Evolutionary conservation across 2,888 invertebrate genomes (phyloP).

Genomic region (Heliconius aoede): DNA sequence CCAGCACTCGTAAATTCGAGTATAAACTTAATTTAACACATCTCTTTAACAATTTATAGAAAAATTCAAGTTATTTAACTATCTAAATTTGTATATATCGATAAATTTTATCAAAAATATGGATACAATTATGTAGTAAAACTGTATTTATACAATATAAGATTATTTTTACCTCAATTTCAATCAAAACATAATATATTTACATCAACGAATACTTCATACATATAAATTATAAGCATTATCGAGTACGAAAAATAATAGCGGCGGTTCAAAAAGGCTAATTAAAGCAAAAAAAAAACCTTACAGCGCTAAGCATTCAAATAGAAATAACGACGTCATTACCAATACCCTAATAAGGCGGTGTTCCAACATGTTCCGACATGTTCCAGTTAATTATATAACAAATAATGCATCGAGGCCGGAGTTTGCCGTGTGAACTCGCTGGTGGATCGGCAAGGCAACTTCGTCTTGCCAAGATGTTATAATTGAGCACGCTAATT

Average conservation of each 20-base stretch:
- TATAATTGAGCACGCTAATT: slow-evolving; percentile 42
- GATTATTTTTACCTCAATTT: background rate
- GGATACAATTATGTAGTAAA: background rate
- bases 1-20: background rate
- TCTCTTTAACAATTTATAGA: background rate
- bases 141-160: background rate
- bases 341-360: slow-evolving; percentile 71
- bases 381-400: slow-evolving; percentile 64
- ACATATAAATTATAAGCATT: slow-evolving; percentile 7
- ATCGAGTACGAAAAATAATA: background rate
- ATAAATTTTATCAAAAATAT: background rate
- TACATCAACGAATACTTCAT: background rate
- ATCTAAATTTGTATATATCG: background rate
- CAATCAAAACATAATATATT: background rate
- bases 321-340: slow-evolving; percentile 76
- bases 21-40: background rate
- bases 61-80: background rate
- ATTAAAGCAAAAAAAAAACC: slow-evolving; percentile 68
- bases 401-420: slow-evolving; percentile 61
- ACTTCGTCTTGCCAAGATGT: slow-evolving; percentile 39
- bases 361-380: slow-evolving; percentile 60
- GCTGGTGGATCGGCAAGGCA: slow-evolving; percentile 35
- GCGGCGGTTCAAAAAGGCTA: slow-evolving; percentile 50
- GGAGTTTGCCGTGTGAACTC: slow-evolving; percentile 57
- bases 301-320: slow-evolving; percentile 68